Evolutionary conservation across 2,113 vertebrate genomes (phyloP).

Genomic region (Seriola quinqueradiata): DNA sequence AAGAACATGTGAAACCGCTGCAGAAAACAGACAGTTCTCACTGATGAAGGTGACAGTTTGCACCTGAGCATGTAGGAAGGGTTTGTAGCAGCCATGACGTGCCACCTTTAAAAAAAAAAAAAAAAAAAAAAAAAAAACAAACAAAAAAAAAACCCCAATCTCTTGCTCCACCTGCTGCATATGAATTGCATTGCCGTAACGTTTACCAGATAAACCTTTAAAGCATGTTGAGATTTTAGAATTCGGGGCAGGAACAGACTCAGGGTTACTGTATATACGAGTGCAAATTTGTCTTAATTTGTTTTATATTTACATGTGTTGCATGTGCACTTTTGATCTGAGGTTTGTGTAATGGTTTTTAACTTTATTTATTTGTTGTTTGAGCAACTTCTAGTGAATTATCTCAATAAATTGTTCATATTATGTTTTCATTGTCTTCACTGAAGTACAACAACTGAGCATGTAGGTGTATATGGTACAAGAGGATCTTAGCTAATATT

Average conservation of each 20-base stretch:
- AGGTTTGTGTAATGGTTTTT: constrained; percentile 48
- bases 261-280: constrained; percentile 37
- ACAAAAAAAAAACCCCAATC: not conserved
- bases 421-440: constrained; percentile 4
- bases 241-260: constrained; percentile 11
- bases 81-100: constrained; percentile 8
- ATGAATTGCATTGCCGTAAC: not conserved
- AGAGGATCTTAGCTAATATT: not conserved
- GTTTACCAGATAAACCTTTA: not conserved
- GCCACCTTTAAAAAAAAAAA: not conserved
- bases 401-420: constrained; percentile 24
- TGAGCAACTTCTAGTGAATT: constrained; percentile 4
- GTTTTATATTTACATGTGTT: not conserved
- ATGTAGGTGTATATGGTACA: not conserved
- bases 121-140: not conserved
- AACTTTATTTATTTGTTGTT: constrained; percentile 20
- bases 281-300: constrained; percentile 13
- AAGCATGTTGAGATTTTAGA: not conserved
- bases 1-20: constrained; percentile 2
- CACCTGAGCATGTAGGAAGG: not conserved
- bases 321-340: constrained; percentile 28
- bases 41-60: not conserved
- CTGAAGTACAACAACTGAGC: not conserved
- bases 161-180: constrained; percentile 43
- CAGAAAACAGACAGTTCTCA: not conserved